A percentile compares a stretch with the other conserved stretches of the same genome.
Evolutionary conservation across 2,113 vertebrate species (phyloP).

Genomic region (Otus sunia): DNA sequence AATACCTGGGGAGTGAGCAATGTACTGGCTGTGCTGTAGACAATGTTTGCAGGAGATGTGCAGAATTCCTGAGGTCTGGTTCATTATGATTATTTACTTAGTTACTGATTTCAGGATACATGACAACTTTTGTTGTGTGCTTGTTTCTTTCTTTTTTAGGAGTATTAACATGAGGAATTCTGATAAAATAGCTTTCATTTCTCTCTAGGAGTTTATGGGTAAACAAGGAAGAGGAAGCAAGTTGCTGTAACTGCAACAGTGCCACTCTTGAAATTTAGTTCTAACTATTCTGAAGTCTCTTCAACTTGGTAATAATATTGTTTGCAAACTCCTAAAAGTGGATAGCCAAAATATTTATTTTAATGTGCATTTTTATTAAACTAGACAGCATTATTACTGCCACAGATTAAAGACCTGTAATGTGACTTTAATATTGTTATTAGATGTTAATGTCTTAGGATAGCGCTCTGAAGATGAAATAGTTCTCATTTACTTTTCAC

Average conservation of each 20-base stretch:
- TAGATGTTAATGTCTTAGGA: conserved; percentile 51
- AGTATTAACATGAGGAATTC: background rate
- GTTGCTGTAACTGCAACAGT: background rate
- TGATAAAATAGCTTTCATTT: background rate
- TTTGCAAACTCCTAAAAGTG: conserved; percentile 13
- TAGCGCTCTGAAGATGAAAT: conserved; percentile 57
- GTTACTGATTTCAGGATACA: background rate
- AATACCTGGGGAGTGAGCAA: background rate
- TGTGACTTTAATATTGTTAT: conserved; percentile 66
- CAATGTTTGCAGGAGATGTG: background rate
- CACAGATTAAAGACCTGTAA: conserved; percentile 52
- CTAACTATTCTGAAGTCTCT: background rate
- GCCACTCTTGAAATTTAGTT: background rate
- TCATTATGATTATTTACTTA: background rate
- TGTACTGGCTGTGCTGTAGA: background rate
- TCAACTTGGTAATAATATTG: background rate
- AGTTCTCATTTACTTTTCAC: conserved; percentile 62
- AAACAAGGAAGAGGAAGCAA: background rate
- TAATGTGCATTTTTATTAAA: conserved; percentile 57
- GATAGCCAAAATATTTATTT: conserved; percentile 49
- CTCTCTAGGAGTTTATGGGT: background rate
- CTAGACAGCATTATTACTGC: conserved; percentile 57
- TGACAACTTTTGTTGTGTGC: background rate
- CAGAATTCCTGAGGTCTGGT: background rate
- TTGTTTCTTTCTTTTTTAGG: background rate